Base-by-base conservation (phyloP, 2,113 vertebrate genomes). In the Oenanthe oenanthe region DNA sequence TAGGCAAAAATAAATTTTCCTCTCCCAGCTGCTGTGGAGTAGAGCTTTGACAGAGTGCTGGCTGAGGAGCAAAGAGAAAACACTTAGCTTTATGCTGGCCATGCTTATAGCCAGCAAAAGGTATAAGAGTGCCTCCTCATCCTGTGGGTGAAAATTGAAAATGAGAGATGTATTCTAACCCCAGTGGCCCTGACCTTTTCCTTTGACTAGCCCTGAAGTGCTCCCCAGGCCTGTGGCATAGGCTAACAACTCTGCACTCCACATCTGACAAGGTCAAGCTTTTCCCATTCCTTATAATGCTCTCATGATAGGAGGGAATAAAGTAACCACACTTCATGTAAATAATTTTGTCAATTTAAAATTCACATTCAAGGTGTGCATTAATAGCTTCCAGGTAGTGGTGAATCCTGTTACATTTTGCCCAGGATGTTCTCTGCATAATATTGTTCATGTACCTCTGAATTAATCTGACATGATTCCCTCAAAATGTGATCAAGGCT, bases 1-100 rank as follows among this genome's bases (percentile, higher is more conserved):
- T 47, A 90, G 92, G 56, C 67, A 92, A 90, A 96, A 90, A 88
- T 93, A 92, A 95, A 94, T 96, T 61, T 73, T 85, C 26, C 56
- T 85, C 24, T 90, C 79, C 34, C 79, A 88, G 82, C 65, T 93
- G 72, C 88, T 74, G 63, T 73, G 43, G 56, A 56, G 34, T 51
- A 66, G 56, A 60, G 47, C 47, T 94, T 56, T 93, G 78, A 74
- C 67, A 90, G 78, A 79, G 16, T 43, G 13, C 71, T 92, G 75
- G 50, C 75, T 80, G 47, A 66, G 72, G 21, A 76, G 71, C 58
- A 96, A 74, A 75, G 34, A 50, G 17, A 61, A 53, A 5, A 57
- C 9, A n/a, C 48, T 65, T 67, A 66, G 29, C 13, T 40, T 82
- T 53, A 24, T 67, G 12, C n/a, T 82, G 43, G 19, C 28, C 4